Evolutionary conservation across 1,140 invertebrate genomes (phyloP).

Genomic region (Scaptomyza montana): DNA sequence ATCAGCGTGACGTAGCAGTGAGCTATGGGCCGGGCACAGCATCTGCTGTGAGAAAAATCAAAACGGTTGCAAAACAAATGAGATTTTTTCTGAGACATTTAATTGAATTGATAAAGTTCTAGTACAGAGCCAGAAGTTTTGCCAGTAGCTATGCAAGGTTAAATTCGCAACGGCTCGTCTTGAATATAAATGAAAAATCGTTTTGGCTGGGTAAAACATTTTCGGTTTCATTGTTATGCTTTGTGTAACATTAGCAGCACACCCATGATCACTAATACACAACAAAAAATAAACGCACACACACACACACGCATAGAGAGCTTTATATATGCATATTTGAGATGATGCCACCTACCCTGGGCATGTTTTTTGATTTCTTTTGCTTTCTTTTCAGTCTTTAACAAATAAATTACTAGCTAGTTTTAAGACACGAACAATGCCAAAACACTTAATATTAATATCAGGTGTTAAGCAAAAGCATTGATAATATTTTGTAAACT

Average conservation of each 20-base stretch:
- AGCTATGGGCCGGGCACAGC: conserved; percentile 12
- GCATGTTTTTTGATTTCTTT: conserved; percentile 54
- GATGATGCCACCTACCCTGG: conserved; percentile 62
- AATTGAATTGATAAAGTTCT: conserved; percentile 1
- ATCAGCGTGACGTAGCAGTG: conserved; percentile 26
- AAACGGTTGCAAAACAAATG: conserved; percentile 30
- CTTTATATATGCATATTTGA: not conserved
- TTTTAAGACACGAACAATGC: conserved; percentile 24
- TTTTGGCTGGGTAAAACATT: conserved; percentile 4
- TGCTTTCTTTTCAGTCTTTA: conserved; percentile 31
- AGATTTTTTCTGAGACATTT: not conserved
- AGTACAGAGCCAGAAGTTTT: conserved; percentile 7
- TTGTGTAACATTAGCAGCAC: conserved; percentile 37
- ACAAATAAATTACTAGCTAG: conserved; percentile 22
- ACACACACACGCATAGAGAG: conserved; percentile 16
- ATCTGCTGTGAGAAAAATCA: conserved; percentile 7
- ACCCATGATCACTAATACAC: conserved; percentile 23
- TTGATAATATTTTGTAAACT: conserved; percentile 19
- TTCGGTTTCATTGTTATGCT: conserved; percentile 25
- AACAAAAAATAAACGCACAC: too few relatives aligned
- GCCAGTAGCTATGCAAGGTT: conserved; percentile 13
- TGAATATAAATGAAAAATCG: conserved; percentile 26
- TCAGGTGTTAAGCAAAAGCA: conserved; percentile 32
- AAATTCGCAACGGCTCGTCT: not conserved
- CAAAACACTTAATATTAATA: conserved; percentile 16